Evolutionary conservation across 2,888 invertebrate species (phyloP), one percentile per base, ranked within the genome.

Genomic region (Oxytorus armatus): DNA sequence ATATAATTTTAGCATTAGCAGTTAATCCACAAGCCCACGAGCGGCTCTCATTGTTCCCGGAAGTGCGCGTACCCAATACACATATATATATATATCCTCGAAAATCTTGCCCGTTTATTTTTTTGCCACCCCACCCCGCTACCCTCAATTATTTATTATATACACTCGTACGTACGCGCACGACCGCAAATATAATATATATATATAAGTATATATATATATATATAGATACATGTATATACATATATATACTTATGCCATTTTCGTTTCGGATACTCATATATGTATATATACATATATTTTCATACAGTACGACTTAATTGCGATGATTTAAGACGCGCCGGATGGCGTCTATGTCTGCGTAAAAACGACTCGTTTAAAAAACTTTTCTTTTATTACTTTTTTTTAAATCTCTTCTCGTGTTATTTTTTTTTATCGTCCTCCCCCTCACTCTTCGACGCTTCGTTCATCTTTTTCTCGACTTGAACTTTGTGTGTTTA

Each of bases 301-400:
- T 51, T 51, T 66, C 53, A 68, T 68, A 68, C 53, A n/a, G 23
- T 68, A 82, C 73, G 76, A 80, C 75, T 82, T 82, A 82, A 83
- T 82, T 61, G 79, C 74, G 81, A 84, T n/a, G 72, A 80, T 82
- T 84, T 82, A 79, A 83, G 84, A 85, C 84, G 83, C 82, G 70
- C 74, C 79, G 63, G 68, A 77, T 65, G 70, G 82, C 82, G 82
- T 82, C 82, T 84, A 78, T 82, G 82, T 85, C 82, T 77, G 81
- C 83, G 83, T 83, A 85, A 85, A 86, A 85, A 85, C 84, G 85
- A 83, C 77, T 82, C 79, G 73, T 82, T 85, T 83, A 83, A 83
- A 84, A 84, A 84, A 82, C 66, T n/a, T n/a, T n/a, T n/a, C n/a
- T n/a, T n/a, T n/a, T n/a, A n/a, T n/a, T n/a, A n/a, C n/a, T n/a